Base-by-base conservation (phyloP, 2,888 invertebrate genomes). In the Lasioglossum malachurum region DNA sequence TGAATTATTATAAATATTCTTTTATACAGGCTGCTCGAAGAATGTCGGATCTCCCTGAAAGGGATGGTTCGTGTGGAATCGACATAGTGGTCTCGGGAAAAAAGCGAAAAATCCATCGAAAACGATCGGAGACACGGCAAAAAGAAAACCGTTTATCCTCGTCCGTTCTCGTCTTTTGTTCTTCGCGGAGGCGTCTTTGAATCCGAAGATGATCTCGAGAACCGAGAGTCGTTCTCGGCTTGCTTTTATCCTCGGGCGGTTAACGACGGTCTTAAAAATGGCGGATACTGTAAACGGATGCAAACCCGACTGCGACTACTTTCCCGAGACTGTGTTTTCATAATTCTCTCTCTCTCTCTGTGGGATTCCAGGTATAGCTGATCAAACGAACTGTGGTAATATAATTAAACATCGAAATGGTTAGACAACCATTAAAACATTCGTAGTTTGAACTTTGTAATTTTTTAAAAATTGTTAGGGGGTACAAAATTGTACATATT, bases 121-220 rank as follows among this genome's bases (percentile, higher is more conserved):
- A 64, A 67, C 12, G 67, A 23, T 67, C 67, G 14, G 3, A 31
- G 19, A 64, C 38, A 46, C 16, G 23, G n/a, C 1, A 8, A 77
- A 31, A 38, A 44, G 57, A 71, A 60, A 80, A n/a, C 19, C 57
- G 38, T 67, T 31, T 46, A 84, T 78, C 46, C 73, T 14, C 27
- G 73, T 3, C 53, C 72, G 46, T 82, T 49, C 14, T 46, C 35
- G 23, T 46, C 85, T 74, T 84, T 84, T 77, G 80, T 85, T 80
- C 84, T 16, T 41, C 49, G 2, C 38, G 19, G 38, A 27, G 53
- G 60, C 67, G 27, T 53, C 60, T 80, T 60, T 23, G 53, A 23
- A 57, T 19, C 41, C 64, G 31, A 73, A 78, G 78, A 78, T 69
- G 76, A 74, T 80, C 77, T 72, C 31, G 12, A 84, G 80, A 23